Conservation (phyloP, 2,888 invertebrate genomes). For the Dynastes hyllus region DNA sequence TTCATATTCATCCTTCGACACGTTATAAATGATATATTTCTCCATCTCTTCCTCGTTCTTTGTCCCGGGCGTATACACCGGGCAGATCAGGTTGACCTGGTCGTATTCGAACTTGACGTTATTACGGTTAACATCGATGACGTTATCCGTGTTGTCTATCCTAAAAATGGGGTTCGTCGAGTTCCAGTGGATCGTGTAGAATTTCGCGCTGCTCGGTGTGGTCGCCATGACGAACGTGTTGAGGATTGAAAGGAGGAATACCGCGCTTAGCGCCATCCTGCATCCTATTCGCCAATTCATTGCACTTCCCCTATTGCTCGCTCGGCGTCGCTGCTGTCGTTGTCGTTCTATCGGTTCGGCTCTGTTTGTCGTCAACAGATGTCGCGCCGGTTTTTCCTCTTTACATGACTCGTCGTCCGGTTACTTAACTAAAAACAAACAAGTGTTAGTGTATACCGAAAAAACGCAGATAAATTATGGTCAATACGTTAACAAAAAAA, state of each 20-base stretch:
- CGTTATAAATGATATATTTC: slow-evolving; percentile 97
- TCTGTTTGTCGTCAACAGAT: slow-evolving; percentile 12
- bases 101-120: slow-evolving; percentile 94
- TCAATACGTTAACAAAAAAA: not conserved
- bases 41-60: slow-evolving; percentile 92
- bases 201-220: slow-evolving; percentile 69
- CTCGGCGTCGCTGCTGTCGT: not conserved
- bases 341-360: slow-evolving; percentile 7
- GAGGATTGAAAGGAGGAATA: slow-evolving; percentile 63
- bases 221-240: slow-evolving; percentile 67
- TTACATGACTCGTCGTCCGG: slow-evolving; percentile 57
- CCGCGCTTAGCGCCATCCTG: slow-evolving; percentile 61
- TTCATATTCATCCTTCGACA: slow-evolving; percentile 97
- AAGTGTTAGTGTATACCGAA: not conserved
- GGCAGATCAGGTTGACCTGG: slow-evolving; percentile 96
- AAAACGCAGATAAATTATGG: not conserved
- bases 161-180: slow-evolving; percentile 79
- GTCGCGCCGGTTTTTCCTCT: not conserved
- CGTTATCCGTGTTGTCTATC: slow-evolving; percentile 98
- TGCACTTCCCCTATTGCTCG: slow-evolving; percentile 52
- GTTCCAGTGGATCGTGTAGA: slow-evolving; percentile 71
- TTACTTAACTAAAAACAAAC: slow-evolving; percentile 42
- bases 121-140: slow-evolving; percentile 95
- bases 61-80: slow-evolving; percentile 90
- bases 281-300: slow-evolving; percentile 61